Evolutionary conservation across 2,888 invertebrate species (phyloP), one percentile per base, ranked within the genome.

Genomic region (Adelphocoris suturalis): DNA sequence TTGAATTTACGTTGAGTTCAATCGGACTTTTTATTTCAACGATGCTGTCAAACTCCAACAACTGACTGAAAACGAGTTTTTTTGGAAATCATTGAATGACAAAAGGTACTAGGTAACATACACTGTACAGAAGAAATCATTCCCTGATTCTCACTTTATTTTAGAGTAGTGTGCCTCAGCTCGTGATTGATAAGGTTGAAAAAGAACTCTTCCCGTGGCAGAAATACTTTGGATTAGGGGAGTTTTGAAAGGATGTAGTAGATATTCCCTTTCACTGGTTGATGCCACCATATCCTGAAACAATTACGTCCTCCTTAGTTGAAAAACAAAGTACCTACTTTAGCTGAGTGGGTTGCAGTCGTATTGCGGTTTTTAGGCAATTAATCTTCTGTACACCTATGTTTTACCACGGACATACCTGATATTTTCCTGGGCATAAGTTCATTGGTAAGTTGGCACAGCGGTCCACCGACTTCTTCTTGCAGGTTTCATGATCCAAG

Each of bases 121-220:
- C 14, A 14, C 13, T 4, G n/a, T 16, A 16, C 75, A 75, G 13
- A 75, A 14, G n/a, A 14, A 80, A 80, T 28, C 1, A 61, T 9
- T 68, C 2, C 23, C 19, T 46, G 16, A 80, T 16, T 48, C 68
- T 68, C 27, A 89, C 92, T 86, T 91, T 48, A 92, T 90, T 85
- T 90, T 90, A 12, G 92, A 91, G 55, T 93, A 93, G 87, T 94
- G 94, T 47, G 93, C 93, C 92, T 94, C 94, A 3, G 93, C 93
- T 90, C 93, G 92, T 90, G 93, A 93, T 92, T 94, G 93, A 90
- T 94, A 94, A 4, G 94, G 94, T 91, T 94, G 94, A 16, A 94
- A 92, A 89, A 93, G 93, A 90, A 94, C 93, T 89, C 93, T 93
- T 61, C 94, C 94, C 52, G 93, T 92, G 75, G 93, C 93, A 91